Percentiles rank a stretch among this genome's conserved stretches.
Evolutionary conservation across 2,797 vertebrate genomes (phyloP).

Genomic region (Coilia nasus): DNA sequence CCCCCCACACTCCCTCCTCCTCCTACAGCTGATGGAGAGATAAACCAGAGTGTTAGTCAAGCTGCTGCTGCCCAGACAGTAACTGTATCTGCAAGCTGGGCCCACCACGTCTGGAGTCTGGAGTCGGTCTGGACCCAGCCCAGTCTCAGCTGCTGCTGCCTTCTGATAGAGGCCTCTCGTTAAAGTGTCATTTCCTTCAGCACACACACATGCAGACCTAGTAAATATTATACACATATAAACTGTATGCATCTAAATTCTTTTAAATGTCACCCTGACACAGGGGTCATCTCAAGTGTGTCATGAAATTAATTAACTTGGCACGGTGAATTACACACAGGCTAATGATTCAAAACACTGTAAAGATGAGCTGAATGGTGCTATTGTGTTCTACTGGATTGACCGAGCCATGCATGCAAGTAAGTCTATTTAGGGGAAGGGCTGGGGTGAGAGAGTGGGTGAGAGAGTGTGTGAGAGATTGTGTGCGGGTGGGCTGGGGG

Average conservation of each 20-base stretch:
- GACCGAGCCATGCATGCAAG: neutral
- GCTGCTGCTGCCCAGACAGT: neutral
- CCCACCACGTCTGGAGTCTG: no score
- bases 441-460: no score
- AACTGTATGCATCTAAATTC: neutral
- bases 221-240: conserved; percentile 16
- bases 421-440: conserved; percentile 10
- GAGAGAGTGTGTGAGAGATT: no score
- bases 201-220: neutral
- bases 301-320: conserved; percentile 12
- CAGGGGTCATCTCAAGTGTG: neutral
- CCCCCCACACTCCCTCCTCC: no score
- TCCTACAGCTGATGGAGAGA: neutral
- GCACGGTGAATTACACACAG: neutral
- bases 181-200: conserved; percentile 7
- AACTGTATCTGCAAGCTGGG: neutral
- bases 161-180: neutral
- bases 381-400: conserved; percentile 16
- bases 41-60: neutral
- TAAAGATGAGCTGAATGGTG: conserved; percentile 5
- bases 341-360: neutral
- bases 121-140: no score
- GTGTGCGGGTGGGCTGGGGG: no score
- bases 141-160: neutral
- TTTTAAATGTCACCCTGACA: neutral